These are phyloP conservation scores for Phenganax stokvisi DNA, from an alignment of 92 coral and sea anemone genomes.

Conservation along the genomic window DNA sequence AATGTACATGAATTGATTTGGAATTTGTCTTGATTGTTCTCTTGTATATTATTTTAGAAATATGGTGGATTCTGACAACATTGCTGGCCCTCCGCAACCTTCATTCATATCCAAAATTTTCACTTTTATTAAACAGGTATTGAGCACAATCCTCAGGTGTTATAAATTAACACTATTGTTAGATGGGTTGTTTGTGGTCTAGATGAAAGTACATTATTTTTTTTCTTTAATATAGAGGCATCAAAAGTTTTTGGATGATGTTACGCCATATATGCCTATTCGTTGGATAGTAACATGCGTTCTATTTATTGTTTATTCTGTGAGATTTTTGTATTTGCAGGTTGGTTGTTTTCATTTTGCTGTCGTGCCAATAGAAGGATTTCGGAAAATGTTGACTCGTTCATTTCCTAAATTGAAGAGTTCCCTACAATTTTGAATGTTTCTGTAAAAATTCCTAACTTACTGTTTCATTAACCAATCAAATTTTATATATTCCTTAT, in stretches of 20 bases:
- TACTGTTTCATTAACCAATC: no score
- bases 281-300: slow-evolving; percentile 85
- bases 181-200: not conserved
- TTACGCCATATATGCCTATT: slow-evolving; percentile 68
- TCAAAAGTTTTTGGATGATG: slow-evolving; percentile 87
- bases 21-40: not conserved
- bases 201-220: not conserved
- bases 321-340: slow-evolving; percentile 88
- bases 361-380: no score
- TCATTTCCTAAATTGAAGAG: no score
- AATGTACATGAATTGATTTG: no score
- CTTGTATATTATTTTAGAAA: not conserved
- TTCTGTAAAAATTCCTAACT: no score
- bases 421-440: no score
- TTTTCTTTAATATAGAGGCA: slow-evolving; percentile 56
- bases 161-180: not conserved
- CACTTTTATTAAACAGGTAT: slow-evolving; percentile 32
- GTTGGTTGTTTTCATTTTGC: slow-evolving; percentile 28
- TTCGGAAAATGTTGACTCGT: no score
- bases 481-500: no score
- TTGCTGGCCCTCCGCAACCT: not conserved
- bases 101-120: slow-evolving; percentile 23
- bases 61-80: slow-evolving; percentile 15
- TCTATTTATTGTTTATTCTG: slow-evolving; percentile 53
- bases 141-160: not conserved